Percentiles rank a stretch among this genome's conserved stretches.
Conservation (phyloP, 2,113 vertebrate species). For the Mirounga angustirostris region DNA sequence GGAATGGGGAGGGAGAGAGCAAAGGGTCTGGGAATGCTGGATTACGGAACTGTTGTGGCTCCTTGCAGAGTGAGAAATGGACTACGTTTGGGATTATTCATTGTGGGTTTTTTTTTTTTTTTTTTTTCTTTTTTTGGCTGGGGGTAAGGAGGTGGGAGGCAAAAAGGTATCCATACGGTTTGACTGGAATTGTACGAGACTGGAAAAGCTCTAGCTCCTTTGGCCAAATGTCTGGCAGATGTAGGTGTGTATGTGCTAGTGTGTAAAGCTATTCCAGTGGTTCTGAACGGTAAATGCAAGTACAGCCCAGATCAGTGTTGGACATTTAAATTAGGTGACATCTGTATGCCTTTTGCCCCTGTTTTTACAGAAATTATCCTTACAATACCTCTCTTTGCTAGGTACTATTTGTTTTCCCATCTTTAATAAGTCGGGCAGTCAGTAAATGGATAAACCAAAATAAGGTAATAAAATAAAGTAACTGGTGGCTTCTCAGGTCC, state of each 20-base stretch:
- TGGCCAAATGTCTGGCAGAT: constrained; percentile 43
- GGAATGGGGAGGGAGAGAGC: not conserved
- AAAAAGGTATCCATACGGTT: not conserved
- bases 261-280: not conserved
- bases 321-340: constrained; percentile 55
- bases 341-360: not conserved
- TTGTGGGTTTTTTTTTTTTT: not conserved
- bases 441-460: not conserved
- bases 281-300: constrained; percentile 27
- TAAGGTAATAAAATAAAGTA: constrained; percentile 17
- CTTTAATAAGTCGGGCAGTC: not conserved
- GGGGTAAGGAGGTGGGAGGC: not conserved
- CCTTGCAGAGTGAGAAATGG: not conserved
- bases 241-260: not conserved
- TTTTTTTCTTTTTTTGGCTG: not conserved
- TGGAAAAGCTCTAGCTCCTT: constrained; percentile 28
- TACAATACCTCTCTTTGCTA: not conserved
- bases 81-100: not conserved
- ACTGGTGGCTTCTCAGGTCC: not conserved
- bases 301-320: not conserved
- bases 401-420: not conserved
- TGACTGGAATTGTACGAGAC: not conserved
- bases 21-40: not conserved
- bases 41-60: not conserved
- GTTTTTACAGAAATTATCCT: constrained; percentile 3